Conservation (phyloP, 2,888 invertebrate genomes). For the Drosophila anomalipes region DNA sequence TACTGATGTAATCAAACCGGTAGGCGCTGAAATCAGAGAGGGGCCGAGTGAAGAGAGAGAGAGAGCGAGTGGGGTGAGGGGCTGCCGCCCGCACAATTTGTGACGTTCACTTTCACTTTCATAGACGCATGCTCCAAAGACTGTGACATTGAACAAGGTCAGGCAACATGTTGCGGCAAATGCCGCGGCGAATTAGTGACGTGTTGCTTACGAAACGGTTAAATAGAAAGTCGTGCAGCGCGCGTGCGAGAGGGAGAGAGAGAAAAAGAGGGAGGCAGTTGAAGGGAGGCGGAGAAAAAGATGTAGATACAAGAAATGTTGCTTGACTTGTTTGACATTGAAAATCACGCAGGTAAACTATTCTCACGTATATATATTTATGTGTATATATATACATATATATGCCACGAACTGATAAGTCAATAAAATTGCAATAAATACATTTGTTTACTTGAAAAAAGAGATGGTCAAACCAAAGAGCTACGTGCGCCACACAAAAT, state of each 20-base stretch:
- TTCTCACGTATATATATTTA: constrained; percentile 2
- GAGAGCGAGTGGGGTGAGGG: background rate
- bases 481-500: background rate
- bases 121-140: constrained; percentile 56
- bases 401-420: constrained; percentile 17
- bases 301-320: constrained; percentile 41
- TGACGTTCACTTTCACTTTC: constrained; percentile 73
- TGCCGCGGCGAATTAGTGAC: constrained; percentile 32
- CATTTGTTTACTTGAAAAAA: constrained; percentile 14
- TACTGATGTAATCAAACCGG: constrained; percentile 68
- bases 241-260: constrained; percentile 25
- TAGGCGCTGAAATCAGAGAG: constrained; percentile 37
- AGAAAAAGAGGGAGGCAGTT: background rate
- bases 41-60: background rate
- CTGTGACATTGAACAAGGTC: constrained; percentile 78
- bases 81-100: constrained; percentile 16
- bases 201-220: constrained; percentile 67
- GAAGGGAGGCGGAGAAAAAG: constrained; percentile 38
- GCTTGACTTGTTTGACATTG: constrained; percentile 78
- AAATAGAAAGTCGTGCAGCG: constrained; percentile 32
- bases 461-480: background rate
- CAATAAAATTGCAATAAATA: constrained; percentile 1
- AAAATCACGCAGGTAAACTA: constrained; percentile 46
- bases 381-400: constrained; percentile 1
- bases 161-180: constrained; percentile 66